A percentile compares a stretch with the other conserved stretches of the same genome.
Evolutionary conservation across 92 coral and sea anemone species (phyloP).

Genomic region (Galaxea fascicularis): DNA sequence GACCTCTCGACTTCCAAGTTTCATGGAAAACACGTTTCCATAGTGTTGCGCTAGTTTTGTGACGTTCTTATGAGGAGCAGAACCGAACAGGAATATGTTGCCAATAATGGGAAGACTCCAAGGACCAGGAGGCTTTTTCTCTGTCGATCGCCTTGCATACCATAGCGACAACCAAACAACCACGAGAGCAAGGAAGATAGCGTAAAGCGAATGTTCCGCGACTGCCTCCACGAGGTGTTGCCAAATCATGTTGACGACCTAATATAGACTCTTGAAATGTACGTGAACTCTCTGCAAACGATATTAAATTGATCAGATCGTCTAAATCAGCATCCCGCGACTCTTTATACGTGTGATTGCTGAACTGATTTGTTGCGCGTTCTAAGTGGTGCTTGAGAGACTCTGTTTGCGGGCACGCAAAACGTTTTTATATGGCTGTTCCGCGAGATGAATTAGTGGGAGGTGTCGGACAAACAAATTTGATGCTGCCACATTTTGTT

Average conservation of each 20-base stretch:
- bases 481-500: slow-evolving; percentile 48
- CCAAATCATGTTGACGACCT: slow-evolving; percentile 37
- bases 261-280: slow-evolving; percentile 20
- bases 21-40: slow-evolving; percentile 93
- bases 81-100: slow-evolving; percentile 91
- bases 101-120: slow-evolving; percentile 92
- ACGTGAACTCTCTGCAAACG: slow-evolving; percentile 23
- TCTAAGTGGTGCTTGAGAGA: slow-evolving; percentile 37
- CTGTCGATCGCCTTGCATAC: background rate
- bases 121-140: slow-evolving; percentile 86
- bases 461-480: slow-evolving; percentile 55
- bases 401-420: slow-evolving; percentile 46
- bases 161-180: slow-evolving; percentile 33
- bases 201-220: slow-evolving; percentile 28
- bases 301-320: background rate
- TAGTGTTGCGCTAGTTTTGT: slow-evolving; percentile 85
- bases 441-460: slow-evolving; percentile 49
- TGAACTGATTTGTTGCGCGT: slow-evolving; percentile 33
- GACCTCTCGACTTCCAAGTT: slow-evolving; percentile 90
- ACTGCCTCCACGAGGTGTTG: slow-evolving; percentile 7
- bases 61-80: slow-evolving; percentile 90
- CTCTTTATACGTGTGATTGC: background rate
- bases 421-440: slow-evolving; percentile 22
- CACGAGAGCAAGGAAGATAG: slow-evolving; percentile 48
- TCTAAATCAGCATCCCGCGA: background rate